Conservation (phyloP, 2,888 invertebrate genomes). For the Napeogenes sylphis region DNA sequence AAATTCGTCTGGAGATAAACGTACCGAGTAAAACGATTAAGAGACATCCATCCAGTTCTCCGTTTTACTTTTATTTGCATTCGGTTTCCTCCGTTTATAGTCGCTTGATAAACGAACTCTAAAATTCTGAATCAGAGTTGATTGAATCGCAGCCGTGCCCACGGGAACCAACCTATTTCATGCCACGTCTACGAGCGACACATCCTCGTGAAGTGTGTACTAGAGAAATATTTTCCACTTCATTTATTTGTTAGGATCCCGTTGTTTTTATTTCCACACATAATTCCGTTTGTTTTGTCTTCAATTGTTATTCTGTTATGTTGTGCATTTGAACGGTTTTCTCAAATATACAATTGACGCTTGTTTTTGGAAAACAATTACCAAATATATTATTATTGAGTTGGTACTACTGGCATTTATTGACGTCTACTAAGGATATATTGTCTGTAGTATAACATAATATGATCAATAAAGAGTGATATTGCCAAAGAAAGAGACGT, state of each 20-base stretch:
- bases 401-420: too few species aligned
- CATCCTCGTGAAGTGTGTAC: slow-evolving; percentile 54
- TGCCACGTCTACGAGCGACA: slow-evolving; percentile 50
- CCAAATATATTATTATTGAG: too few species aligned
- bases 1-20: slow-evolving; percentile 41
- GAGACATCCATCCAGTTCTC: slow-evolving; percentile 38
- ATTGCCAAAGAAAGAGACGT: slow-evolving; percentile 13
- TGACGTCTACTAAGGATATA: too few species aligned
- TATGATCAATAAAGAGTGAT: background rate
- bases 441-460: background rate
- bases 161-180: slow-evolving; percentile 72
- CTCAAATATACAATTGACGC: background rate
- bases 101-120: slow-evolving; percentile 71
- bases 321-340: slow-evolving; percentile 15
- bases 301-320: slow-evolving; percentile 22
- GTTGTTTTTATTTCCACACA: slow-evolving; percentile 23
- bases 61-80: slow-evolving; percentile 48
- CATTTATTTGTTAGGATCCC: slow-evolving; percentile 67
- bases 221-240: slow-evolving; percentile 70
- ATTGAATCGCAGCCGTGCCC: slow-evolving; percentile 73
- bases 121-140: slow-evolving; percentile 73
- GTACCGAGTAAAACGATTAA: slow-evolving; percentile 51
- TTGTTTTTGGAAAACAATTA: background rate
- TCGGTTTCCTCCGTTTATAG: slow-evolving; percentile 55
- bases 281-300: slow-evolving; percentile 33